Evolutionary conservation across 2,888 invertebrate species (phyloP).

Genomic region (Alloplasta piceator): DNA sequence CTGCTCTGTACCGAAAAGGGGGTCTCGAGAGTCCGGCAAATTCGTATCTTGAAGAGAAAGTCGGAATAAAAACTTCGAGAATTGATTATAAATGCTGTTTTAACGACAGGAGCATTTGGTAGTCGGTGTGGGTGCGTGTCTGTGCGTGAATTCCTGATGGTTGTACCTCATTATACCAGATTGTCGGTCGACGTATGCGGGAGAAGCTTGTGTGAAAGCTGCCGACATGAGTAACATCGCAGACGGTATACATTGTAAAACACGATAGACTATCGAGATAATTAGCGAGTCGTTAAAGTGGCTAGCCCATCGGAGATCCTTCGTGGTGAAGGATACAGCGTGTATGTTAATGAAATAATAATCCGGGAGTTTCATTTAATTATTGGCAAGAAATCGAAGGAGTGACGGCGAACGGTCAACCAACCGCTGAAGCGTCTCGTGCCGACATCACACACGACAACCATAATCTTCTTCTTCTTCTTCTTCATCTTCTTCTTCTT

Average conservation of each 20-base stretch:
- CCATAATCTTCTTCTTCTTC: constrained; percentile 36
- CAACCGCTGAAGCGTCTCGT: constrained; percentile 13
- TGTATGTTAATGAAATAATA: constrained; percentile 47
- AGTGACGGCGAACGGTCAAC: constrained; percentile 3
- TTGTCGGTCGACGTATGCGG: no score
- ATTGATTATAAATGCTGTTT: constrained; percentile 17
- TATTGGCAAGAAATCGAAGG: constrained; percentile 28
- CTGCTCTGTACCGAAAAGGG: constrained; percentile 18
- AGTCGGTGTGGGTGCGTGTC: constrained; percentile 6
- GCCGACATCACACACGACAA: constrained; percentile 54
- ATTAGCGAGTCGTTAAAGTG: constrained; percentile 50
- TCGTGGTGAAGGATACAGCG: constrained; percentile 17
- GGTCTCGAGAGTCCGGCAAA: constrained; percentile 20
- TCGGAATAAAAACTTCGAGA: constrained; percentile 37
- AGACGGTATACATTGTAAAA: constrained; percentile 37
- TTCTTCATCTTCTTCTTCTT: no score
- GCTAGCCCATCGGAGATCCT: constrained; percentile 22
- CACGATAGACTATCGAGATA: constrained; percentile 26
- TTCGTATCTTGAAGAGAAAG: constrained; percentile 22
- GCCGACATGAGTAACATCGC: neutral
- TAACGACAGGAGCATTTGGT: neutral
- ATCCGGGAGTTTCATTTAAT: constrained; percentile 46
- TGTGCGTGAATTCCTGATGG: neutral
- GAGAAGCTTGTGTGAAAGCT: neutral
- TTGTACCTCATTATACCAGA: constrained; percentile 1